phyloP scores from a whole-genome alignment of 2,113 vertebrate species.

The Lophotis ruficrista region DNA sequence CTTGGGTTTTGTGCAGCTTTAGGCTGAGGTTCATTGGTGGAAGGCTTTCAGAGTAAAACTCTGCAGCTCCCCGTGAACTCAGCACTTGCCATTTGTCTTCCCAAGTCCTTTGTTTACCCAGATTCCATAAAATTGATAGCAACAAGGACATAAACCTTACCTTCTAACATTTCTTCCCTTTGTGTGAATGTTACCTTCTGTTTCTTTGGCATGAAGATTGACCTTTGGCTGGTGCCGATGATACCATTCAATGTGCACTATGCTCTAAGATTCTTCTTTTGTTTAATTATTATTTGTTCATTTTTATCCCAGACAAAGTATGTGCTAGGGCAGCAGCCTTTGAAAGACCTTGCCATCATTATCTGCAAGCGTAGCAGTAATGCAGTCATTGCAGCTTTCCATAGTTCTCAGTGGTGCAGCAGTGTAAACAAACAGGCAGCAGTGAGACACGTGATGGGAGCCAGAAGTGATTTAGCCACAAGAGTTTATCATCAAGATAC shows the following conservation, averaged over 20 bases:
- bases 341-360: neutral
- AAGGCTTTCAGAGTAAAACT: neutral
- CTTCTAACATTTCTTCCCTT: neutral
- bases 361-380: neutral
- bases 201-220: neutral
- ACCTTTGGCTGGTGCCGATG: neutral
- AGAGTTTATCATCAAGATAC: neutral
- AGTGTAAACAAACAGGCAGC: neutral
- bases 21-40: neutral
- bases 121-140: neutral
- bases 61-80: neutral
- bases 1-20: neutral
- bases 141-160: neutral
- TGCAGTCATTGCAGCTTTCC: conserved; percentile 4
- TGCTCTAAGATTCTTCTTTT: neutral
- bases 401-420: neutral
- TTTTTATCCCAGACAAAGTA: neutral
- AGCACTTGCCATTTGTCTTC: neutral
- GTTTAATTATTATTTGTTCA: neutral
- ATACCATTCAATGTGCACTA: neutral
- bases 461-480: conserved; percentile 8
- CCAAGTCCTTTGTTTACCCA: neutral
- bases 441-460: neutral
- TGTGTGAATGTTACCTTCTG: neutral
- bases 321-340: neutral